Percentiles rank a stretch among this genome's conserved stretches.
phyloP scores from a whole-genome alignment of 2,113 vertebrate species.

The Osmerus mordax region DNA sequence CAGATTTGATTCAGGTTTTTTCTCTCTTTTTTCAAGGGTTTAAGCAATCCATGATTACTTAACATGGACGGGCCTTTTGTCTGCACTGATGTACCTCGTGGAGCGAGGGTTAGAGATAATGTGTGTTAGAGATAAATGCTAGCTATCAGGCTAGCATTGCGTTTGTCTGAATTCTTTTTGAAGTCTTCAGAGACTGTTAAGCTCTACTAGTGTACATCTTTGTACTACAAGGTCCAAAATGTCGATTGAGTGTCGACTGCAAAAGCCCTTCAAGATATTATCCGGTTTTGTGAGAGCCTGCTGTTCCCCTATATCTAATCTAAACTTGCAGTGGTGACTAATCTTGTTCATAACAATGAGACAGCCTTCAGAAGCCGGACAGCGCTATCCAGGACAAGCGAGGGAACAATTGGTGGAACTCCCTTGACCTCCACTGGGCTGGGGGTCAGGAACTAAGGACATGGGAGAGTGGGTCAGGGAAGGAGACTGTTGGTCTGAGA shows the following conservation, averaged over 20 bases:
- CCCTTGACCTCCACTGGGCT: constrained; percentile 23
- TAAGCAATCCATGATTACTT: constrained; percentile 17
- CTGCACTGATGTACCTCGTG: constrained; percentile 23
- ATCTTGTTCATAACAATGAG: constrained; percentile 27
- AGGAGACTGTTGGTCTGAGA: neutral
- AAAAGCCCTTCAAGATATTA: neutral
- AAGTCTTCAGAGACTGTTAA: too few relatives aligned
- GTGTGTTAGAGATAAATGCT: too few relatives aligned
- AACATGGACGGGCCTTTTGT: constrained; percentile 29
- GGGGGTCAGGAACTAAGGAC: constrained; percentile 44
- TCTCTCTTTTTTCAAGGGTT: constrained; percentile 20
- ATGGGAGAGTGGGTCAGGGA: neutral
- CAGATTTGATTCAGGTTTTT: constrained; percentile 34
- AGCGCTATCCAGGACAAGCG: neutral
- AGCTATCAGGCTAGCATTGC: too few relatives aligned
- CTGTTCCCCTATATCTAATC: neutral
- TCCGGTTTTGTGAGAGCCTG: neutral
- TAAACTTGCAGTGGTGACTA: neutral
- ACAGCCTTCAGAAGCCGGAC: constrained; percentile 26
- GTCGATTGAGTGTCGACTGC: neutral
- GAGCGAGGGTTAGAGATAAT: constrained; percentile 22
- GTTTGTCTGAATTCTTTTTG: too few relatives aligned
- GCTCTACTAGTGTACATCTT: neutral
- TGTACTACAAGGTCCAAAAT: neutral
- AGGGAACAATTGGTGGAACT: constrained; percentile 64